Evolutionary conservation across 2,888 invertebrate genomes (phyloP), one percentile per base, ranked within the genome.

Genomic region (Dicranocentrus wangi): DNA sequence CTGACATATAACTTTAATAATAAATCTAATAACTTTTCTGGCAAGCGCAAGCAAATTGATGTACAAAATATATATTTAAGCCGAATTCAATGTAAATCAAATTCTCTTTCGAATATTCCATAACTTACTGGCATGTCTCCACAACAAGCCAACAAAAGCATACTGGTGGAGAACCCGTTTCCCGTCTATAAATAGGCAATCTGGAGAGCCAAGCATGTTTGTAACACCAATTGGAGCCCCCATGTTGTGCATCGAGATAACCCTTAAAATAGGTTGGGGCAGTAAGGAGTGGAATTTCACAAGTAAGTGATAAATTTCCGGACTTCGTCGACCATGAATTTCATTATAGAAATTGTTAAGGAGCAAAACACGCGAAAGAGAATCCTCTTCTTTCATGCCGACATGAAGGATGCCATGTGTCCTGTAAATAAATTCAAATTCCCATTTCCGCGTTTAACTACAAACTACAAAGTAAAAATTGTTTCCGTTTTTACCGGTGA

Each of bases 321-420:
- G 80, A 8, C 27, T 42, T 43, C 28, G 23, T 25, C 28, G 1
- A 10, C 23, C 47, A 53, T 60, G 13, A n/a, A 58, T 43, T 32
- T 60, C 28, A 19, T 21, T 15, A 21, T 73, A 72, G 39, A 19
- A 42, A 1, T 43, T 17, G 25, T 47, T 53, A n/a, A 68, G 43
- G 25, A 15, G 28, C 13, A 5, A 21, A 10, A 68, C n/a, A 23
- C 69, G 66, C 28, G 25, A 25, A n/a, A 32, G 15, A 1, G 66
- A 43, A 51, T 53, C 32, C 27, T n/a, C 32, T 53, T 73, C 73
- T 23, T 21, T 63, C 47, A 68, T 60, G 2, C 66, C 27, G 0
- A 80, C 61, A 5, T 32, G 60, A 13, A 80, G 51, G 8, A 72
- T 72, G 47, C 73, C 73, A 68, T 73, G 80, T 17, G 71, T 79